Base-by-base conservation (phyloP, 2,888 invertebrate genomes). In the Gryllus longicercus region DNA sequence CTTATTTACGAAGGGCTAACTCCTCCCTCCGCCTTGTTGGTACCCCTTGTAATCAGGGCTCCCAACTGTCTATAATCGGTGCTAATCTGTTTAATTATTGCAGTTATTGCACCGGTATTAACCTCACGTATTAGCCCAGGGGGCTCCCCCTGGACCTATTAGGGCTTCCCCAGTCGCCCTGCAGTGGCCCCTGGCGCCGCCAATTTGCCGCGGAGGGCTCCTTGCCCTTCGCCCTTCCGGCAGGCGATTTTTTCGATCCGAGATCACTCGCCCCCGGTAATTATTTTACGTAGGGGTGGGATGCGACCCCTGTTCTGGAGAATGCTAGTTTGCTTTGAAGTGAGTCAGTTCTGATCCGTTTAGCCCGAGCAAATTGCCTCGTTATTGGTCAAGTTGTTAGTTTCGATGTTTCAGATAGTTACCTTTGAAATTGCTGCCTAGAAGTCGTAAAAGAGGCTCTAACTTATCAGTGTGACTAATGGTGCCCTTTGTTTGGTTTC, bases 41-140 rank as follows among this genome's bases (percentile, higher is more conserved):
- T 38, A 38, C 38, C 38, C 38, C 38, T 38, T 38, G 38, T 63
- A 63, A 63, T 63, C n/a, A n/a, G 14, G 63, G 63, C 63, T 63
- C 63, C n/a, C n/a, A 63, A 63, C 63, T 63, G n/a, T n/a, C 63
- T 63, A 63, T 63, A 63, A 63, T 63, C 16, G 63, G 14, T 1
- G n/a, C 63, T 63, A 63, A 63, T 63, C 63, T 63, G 63, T 63
- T 63, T 63, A 63, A 63, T 63, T 16, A 63, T 63, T 63, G 63
- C 63, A 63, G 63, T 63, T 63, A 63, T 63, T 63, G 63, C 63
- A 3, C 16, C 14, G 63, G 63, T 63, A 63, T 14, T 63, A 63
- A 63, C 63, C 63, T n/a, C 63, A n/a, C 63, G n/a, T 63, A 63
- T 63, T 63, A 63, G 63, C 63, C 63, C 63, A 18, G 8, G 16